Percentiles rank a stretch among this genome's conserved stretches.
Conservation (phyloP, 2,797 vertebrate species). For the Hoplostethus mediterraneus region DNA sequence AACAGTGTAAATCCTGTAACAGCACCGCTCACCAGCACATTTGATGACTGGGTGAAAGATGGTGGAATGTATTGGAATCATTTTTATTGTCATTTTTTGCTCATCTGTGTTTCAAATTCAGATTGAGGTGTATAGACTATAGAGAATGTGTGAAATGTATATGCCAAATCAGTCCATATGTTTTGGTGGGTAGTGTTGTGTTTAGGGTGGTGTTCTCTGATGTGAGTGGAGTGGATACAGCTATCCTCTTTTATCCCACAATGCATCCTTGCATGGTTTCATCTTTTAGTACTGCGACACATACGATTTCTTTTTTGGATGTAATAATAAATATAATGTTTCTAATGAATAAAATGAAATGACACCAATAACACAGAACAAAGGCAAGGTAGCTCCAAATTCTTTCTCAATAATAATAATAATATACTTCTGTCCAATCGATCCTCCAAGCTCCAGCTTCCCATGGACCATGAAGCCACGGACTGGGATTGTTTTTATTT, state of each 20-base stretch:
- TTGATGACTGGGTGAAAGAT: not conserved
- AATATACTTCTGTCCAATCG: not conserved
- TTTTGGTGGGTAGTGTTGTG: conserved; percentile 71
- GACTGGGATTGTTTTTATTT: conserved; percentile 15
- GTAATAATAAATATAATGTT: conserved; percentile 48
- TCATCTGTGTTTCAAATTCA: not conserved
- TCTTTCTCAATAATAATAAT: conserved; percentile 2
- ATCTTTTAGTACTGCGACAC: conserved; percentile 44
- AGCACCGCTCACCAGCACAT: not conserved
- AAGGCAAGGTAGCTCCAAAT: conserved; percentile 56
- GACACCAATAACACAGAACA: conserved; percentile 38
- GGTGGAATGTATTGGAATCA: not conserved
- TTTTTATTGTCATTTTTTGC: not conserved
- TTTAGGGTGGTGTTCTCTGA: conserved; percentile 74
- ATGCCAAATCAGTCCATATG: conserved; percentile 82
- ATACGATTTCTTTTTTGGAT: conserved; percentile 51
- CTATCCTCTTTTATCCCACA: conserved; percentile 77
- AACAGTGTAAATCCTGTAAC: conserved; percentile 4
- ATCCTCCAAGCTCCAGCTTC: not conserved
- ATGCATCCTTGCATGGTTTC: conserved; percentile 80
- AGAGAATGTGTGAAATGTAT: conserved; percentile 68
- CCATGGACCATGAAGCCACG: not conserved
- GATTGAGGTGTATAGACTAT: not conserved
- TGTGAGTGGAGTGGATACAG: conserved; percentile 90
- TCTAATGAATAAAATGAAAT: conserved; percentile 49